Evolutionary conservation across 1,140 invertebrate species (phyloP), one percentile per base, ranked within the genome.

Genomic region (Acromyrmex heyeri): DNA sequence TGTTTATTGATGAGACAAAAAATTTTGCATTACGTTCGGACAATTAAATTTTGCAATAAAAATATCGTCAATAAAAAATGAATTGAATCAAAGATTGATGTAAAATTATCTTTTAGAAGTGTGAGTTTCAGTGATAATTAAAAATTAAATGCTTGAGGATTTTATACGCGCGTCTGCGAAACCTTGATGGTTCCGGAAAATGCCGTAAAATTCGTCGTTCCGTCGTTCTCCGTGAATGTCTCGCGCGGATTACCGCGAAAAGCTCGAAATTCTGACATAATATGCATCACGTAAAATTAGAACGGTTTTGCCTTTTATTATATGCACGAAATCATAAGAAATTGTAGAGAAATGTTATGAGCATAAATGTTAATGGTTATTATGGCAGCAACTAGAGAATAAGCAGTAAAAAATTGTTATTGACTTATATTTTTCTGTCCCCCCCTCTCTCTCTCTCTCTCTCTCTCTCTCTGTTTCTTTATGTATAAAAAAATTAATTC

Each of bases 231-330:
- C 21, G 24, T 55, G 16, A 73, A 75, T 50, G 38, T 75, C 38
- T 75, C 55, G 38, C 69, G 8, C 24, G 55, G 55, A 73, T 82
- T 59, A 59, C 24, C 12, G 21, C 18, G 38, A 14, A 61, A 73
- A 50, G 18, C 34, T 48, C 55, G 0, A 27, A 61, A 82, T 73
- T 72, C 34, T 12, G 12, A 38, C 38, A 12, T 75, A 44, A 34
- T 44, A 70, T 27, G 64, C 38, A 64, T 24, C 78, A 81, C 38
- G 10, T 61, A 67, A 83, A 75, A 75, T 62, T 83, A 83, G 27
- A 14, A 24, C 65, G 24, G 18, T 50, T 59, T 1, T 12, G 10
- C 34, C 24, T 83, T 83, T 83, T 83, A 7, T 44, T 44, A 34
- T 61, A 73, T 24, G 27, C 73, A 61, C 8, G 4, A 14, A 61